phyloP scores from a whole-genome alignment of 1,140 invertebrate species.

The Eulimnadia texana region DNA sequence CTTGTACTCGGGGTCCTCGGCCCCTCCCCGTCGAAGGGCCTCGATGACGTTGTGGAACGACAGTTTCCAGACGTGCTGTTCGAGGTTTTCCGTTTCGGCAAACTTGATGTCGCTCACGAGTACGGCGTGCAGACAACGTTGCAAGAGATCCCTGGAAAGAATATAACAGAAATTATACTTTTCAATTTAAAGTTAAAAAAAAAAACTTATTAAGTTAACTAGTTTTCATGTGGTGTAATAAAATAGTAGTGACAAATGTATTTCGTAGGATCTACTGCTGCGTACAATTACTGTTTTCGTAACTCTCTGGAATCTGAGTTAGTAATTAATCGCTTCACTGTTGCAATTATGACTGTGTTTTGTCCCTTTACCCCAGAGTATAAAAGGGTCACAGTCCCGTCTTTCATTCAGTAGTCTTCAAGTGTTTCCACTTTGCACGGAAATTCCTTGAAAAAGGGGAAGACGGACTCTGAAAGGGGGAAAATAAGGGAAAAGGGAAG shows the following conservation, averaged over 20 bases:
- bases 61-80: constrained; percentile 82
- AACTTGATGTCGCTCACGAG: constrained; percentile 71
- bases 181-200: background rate
- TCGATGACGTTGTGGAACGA: constrained; percentile 84
- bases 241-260: too few species aligned
- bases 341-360: constrained; percentile 25
- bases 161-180: background rate
- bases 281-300: constrained; percentile 17
- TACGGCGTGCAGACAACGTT: constrained; percentile 54
- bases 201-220: background rate
- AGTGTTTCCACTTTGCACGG: too few species aligned
- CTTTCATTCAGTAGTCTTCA: too few species aligned
- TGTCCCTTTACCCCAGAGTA: background rate
- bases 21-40: constrained; percentile 49
- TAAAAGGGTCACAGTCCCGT: too few species aligned
- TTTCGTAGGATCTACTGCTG: constrained; percentile 15
- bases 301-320: constrained; percentile 16
- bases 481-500: too few species aligned
- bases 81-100: constrained; percentile 73
- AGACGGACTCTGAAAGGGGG: too few species aligned
- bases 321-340: too few species aligned
- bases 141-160: constrained; percentile 38
- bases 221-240: background rate
- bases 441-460: too few species aligned
- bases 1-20: constrained; percentile 36